phyloP scores from a whole-genome alignment of 2,797 vertebrate genomes.

The Hemitrygon akajei region DNA sequence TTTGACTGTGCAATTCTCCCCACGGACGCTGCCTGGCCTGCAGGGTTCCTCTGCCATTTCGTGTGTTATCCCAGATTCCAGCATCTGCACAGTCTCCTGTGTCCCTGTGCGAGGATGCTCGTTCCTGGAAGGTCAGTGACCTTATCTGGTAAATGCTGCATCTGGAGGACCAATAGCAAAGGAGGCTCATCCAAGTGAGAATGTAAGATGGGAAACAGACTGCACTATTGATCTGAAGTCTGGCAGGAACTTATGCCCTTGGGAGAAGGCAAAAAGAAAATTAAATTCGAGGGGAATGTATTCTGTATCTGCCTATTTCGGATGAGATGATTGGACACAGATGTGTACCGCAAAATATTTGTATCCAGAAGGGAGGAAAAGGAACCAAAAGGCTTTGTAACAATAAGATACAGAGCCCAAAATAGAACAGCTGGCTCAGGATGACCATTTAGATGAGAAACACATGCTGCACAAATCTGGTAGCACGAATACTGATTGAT shows the following conservation, averaged over 20 bases:
- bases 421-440: neutral
- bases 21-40: too few species aligned
- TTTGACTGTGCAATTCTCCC: too few species aligned
- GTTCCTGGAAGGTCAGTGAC: neutral
- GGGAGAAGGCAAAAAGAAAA: neutral
- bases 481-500: neutral
- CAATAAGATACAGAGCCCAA: neutral
- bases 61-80: too few species aligned
- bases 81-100: too few species aligned
- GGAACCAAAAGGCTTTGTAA: neutral
- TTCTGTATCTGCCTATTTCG: neutral
- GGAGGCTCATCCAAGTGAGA: neutral
- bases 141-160: neutral
- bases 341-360: neutral
- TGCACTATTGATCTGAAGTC: neutral
- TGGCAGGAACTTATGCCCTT: too few species aligned
- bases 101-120: too few species aligned
- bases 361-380: neutral
- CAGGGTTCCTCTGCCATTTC: too few species aligned
- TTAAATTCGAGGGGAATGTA: neutral
- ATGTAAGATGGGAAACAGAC: neutral
- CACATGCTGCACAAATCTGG: neutral
- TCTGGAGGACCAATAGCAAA: neutral
- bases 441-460: neutral
- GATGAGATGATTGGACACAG: conserved; percentile 7